Base-by-base conservation (phyloP, 2,888 invertebrate genomes). In the Cerceris ruficornis region DNA sequence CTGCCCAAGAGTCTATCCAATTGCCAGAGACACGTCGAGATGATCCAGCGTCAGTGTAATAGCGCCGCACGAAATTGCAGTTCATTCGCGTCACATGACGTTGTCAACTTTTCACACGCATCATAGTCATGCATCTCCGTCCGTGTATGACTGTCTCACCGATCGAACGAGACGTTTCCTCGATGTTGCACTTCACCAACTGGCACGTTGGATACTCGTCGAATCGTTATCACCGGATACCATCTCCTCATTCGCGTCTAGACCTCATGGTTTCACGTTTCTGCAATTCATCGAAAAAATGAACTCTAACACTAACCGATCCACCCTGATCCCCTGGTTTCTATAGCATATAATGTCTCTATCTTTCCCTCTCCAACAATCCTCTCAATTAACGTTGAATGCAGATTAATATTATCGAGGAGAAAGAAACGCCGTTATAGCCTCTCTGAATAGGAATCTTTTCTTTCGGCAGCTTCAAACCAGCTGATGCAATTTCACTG, bases 1-100 rank as follows among this genome's bases (percentile, higher is more conserved):
- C 78, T 81, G 83, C 64, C 76, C 72, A 73, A 46, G 54, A 81
- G 66, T 78, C 83, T 83, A 66, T 72, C 85, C 73, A 17, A 60
- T 55, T 60, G 62, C 15, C 54, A 54, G 28, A 61, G 70, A 73
- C 69, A 65, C 75, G 68, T 71, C 83, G 72, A 52, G 57, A 54
- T 68, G 75, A 67, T 71, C 82, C 82, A 76, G 75, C 84, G 75
- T 84, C 77, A 71, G 77, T 74, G 75, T 46, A 62, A 69, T 64
- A 60, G 58, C 60, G 70, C 54, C 70, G 43, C 76, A 66, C 81
- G 70, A 41, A 67, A 62, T 17, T 74, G 70, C 69, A 17, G 57
- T 64, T 76, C 55, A 17, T 43, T 50, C 78, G 71, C 81, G 78
- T 81, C 78, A 69, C 69, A 74, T 69, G 66, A 73, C 74, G 72